Conservation (phyloP, 2,797 vertebrate genomes). For the Rhinichthys osculus region DNA sequence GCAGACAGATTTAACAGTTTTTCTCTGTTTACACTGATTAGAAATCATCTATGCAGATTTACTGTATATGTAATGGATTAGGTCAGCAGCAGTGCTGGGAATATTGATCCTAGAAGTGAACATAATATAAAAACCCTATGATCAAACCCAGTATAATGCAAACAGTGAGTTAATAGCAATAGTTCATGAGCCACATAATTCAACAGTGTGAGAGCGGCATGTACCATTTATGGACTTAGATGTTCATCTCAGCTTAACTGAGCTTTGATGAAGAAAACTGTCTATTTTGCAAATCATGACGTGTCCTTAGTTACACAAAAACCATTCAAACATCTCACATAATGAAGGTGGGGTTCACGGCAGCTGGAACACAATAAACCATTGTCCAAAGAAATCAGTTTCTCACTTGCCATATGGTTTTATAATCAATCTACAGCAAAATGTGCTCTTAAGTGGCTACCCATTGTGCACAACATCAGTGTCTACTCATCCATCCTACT, state of each 20-base stretch:
- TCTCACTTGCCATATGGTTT: slow-evolving; percentile 75
- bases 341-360: slow-evolving; percentile 54
- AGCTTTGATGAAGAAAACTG: neutral
- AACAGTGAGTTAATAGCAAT: neutral
- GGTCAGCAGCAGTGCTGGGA: neutral
- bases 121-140: neutral
- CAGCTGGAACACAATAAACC: slow-evolving; percentile 77
- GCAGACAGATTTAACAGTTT: neutral
- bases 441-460: slow-evolving; percentile 68
- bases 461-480: slow-evolving; percentile 45
- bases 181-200: neutral
- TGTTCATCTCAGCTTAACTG: neutral
- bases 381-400: slow-evolving; percentile 76
- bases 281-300: neutral
- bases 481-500: slow-evolving; percentile 56
- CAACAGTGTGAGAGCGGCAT: neutral
- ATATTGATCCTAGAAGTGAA: neutral
- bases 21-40: neutral
- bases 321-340: slow-evolving; percentile 58
- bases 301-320: slow-evolving; percentile 3
- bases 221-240: neutral
- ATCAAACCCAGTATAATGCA: neutral
- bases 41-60: neutral
- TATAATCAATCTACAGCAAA: slow-evolving; percentile 75
- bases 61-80: neutral